These are phyloP conservation scores for Drosophila nigrodunni DNA, from an alignment of 1,140 invertebrate genomes.

Conservation along the genomic window DNA sequence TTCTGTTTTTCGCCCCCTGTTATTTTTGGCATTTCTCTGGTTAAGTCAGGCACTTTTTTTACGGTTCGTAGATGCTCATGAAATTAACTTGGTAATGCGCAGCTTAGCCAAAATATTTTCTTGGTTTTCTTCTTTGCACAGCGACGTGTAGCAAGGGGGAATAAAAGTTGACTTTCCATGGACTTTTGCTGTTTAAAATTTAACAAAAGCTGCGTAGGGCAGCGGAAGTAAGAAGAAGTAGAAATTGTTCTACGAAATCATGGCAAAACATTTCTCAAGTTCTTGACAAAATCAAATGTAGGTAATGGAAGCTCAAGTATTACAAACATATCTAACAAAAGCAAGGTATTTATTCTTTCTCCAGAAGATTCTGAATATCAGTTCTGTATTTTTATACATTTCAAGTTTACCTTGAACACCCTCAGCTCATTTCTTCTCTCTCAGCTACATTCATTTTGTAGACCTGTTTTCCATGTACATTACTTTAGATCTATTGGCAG, in stretches of 20 bases:
- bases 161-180: constrained; percentile 1
- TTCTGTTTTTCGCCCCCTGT: neutral
- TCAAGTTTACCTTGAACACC: neutral
- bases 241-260: neutral
- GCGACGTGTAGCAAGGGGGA: neutral
- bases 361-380: too few species aligned
- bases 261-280: neutral
- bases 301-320: neutral
- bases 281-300: neutral
- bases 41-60: constrained; percentile 74
- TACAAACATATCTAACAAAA: too few species aligned
- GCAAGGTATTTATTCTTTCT: too few species aligned
- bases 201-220: constrained; percentile 44
- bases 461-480: constrained; percentile 1
- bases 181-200: constrained; percentile 45
- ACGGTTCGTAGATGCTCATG: constrained; percentile 47
- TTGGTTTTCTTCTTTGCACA: neutral
- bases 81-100: constrained; percentile 65
- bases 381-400: too few species aligned
- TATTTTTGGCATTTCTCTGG: constrained; percentile 79
- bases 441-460: neutral
- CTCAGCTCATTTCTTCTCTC: neutral
- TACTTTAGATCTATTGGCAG: constrained; percentile 12
- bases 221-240: neutral
- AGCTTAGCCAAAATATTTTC: constrained; percentile 42